Evolutionary conservation across 2,797 vertebrate species (phyloP), one percentile per base, ranked within the genome.

Genomic region (Anableps anableps): DNA sequence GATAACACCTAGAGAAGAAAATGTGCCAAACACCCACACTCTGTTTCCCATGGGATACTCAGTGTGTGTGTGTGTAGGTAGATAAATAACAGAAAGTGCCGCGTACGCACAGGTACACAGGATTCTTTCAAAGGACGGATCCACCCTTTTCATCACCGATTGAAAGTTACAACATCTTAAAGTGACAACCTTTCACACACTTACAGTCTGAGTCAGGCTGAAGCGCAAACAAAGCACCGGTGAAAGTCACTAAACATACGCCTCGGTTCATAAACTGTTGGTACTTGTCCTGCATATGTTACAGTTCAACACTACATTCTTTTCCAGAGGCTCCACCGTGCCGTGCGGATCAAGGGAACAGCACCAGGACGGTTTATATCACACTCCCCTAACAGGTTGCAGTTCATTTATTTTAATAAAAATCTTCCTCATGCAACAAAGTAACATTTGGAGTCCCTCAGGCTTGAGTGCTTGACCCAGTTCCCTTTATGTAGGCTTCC

Each of bases 41-140:
- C 43, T 34, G 9, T 41, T 53, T 87, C 88, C 86, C 87, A 88
- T 90, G 91, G 87, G 88, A 92, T 89, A 71, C 17, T 0, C 29
- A 76, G 76, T 85, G 72, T 41, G 82, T 74, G 38, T 34, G 38
- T 48, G 16, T 53, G 14, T 26, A 45, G 16, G 51, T 17, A 21
- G 31, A 64, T 45, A n/a, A n/a, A n/a, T n/a, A n/a, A n/a, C n/a
- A n/a, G 50, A 51, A 9, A 51, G 21, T 21, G 50, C 48, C 19
- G 48, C 48, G 19, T 19, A 17, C 17, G 19, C 48, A 50, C 48
- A 50, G 48, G 50, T 23, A n/a, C n/a, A n/a, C n/a, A 36, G 48
- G 36, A 16, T 26, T 62, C 5, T 0, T 29, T 29, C 1, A 21
- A 7, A 36, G 17, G 23, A 6, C 41, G 11, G 64, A 29, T n/a